Evolutionary conservation across 2,113 vertebrate species (phyloP), one percentile per base, ranked within the genome.

Genomic region (Apodemus speciosus): DNA sequence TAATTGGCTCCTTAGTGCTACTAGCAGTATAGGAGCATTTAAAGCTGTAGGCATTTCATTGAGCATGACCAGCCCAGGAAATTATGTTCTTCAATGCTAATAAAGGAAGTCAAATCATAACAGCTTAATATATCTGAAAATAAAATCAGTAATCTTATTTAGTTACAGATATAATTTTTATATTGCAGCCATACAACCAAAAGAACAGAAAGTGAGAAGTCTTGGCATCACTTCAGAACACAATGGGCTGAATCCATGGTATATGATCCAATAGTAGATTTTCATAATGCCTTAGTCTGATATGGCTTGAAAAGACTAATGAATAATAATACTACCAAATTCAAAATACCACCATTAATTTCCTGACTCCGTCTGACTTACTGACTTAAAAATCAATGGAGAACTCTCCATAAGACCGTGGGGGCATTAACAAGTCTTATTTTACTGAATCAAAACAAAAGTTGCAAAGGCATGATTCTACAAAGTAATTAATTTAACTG

Each of bases 371-470:
- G 18, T 94, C 62, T 75, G 32, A 91, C 68, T 79, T 66, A 46
- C 85, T 9, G 25, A 85, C 85, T 92, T 79, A 79, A 90, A 90
- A 68, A 89, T 6, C 25, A 92, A 72, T 66, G 46, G 21, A 91
- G 75, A 80, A 10, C 3, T 71, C 56, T 56, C 79, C 43, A 2
- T 72, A 89, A 92, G 14, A 89, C 23, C 71, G 8, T 79, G 38
- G 40, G 60, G 5, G 16, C 2, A 91, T 32, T 94, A 87, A 58
- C 6, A 95, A 86, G 73, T 62, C 43, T 9, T 6, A 85, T 30
- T 92, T 87, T n/a, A 66, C 15, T 79, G 30, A 91, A 80, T 93
- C 46, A 81, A 94, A 86, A 92, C 69, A 87, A 85, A 95, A 94
- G 77, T 21, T 51, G 38, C n/a, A n/a, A 88, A n/a, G 5, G 30